Evolutionary conservation across 2,888 invertebrate genomes (phyloP).

Genomic region (Scaptomyza caliginosa): DNA sequence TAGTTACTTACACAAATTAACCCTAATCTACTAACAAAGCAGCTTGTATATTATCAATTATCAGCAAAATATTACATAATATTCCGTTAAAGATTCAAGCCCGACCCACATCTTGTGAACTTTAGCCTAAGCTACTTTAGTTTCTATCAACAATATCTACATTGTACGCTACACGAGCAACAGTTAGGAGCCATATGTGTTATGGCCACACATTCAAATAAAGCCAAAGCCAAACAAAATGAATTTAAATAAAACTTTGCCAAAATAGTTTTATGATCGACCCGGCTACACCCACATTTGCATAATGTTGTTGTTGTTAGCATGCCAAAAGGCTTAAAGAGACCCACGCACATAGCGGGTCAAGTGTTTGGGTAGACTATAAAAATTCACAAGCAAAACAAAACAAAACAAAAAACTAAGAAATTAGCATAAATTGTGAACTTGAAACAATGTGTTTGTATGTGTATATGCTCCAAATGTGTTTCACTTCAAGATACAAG

Average conservation of each 20-base stretch:
- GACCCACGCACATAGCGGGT: conserved; percentile 42
- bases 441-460: conserved; percentile 64
- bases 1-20: no score
- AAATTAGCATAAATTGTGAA: conserved; percentile 71
- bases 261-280: conserved; percentile 48
- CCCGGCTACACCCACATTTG: conserved; percentile 67
- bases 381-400: not conserved
- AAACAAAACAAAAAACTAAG: conserved; percentile 4
- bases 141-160: conserved; percentile 2
- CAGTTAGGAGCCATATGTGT: conserved; percentile 55
- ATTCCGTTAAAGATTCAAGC: not conserved
- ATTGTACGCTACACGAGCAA: conserved; percentile 16
- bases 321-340: conserved; percentile 17
- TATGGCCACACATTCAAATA: conserved; percentile 5
- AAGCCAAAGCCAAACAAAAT: conserved; percentile 25
- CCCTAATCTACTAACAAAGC: no score
- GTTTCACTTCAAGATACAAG: conserved; percentile 61
- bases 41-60: no score
- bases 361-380: conserved; percentile 33
- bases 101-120: conserved; percentile 1
- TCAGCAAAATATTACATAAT: no score
- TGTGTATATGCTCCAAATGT: conserved; percentile 52
- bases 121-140: not conserved
- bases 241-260: conserved; percentile 32
- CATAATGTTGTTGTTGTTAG: conserved; percentile 37